Evolutionary conservation across 2,888 invertebrate genomes (phyloP).

Genomic region (Ctena decussata): DNA sequence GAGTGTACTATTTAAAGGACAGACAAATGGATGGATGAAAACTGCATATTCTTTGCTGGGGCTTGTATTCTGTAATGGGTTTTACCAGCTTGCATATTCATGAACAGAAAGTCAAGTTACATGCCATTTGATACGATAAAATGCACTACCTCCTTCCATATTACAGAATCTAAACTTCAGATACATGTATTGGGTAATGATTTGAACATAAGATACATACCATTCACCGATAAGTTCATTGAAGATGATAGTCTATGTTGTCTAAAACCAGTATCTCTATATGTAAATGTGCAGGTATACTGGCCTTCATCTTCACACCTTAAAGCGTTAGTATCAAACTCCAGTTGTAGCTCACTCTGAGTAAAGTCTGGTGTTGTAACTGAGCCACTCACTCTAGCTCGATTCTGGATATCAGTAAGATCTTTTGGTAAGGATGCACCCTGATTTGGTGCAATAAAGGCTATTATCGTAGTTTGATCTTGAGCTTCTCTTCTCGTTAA

Average conservation of each 20-base stretch:
- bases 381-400: neutral
- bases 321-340: neutral
- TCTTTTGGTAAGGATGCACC: neutral
- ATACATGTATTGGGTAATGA: too few relatives aligned
- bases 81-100: too few relatives aligned
- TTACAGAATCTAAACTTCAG: too few relatives aligned
- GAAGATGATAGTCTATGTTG: neutral
- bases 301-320: constrained; percentile 17
- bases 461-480: neutral
- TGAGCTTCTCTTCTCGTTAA: neutral
- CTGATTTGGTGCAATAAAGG: neutral
- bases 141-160: too few relatives aligned
- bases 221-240: neutral
- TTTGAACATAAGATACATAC: neutral
- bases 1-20: too few relatives aligned
- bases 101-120: too few relatives aligned
- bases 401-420: neutral
- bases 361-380: neutral
- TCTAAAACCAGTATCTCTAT: neutral
- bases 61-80: too few relatives aligned
- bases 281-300: constrained; percentile 6
- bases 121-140: too few relatives aligned
- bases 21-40: too few relatives aligned
- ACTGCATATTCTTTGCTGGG: too few relatives aligned
- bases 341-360: neutral